Evolutionary conservation across 2,888 invertebrate genomes (phyloP).

Genomic region (Ennomos fuscantarius): DNA sequence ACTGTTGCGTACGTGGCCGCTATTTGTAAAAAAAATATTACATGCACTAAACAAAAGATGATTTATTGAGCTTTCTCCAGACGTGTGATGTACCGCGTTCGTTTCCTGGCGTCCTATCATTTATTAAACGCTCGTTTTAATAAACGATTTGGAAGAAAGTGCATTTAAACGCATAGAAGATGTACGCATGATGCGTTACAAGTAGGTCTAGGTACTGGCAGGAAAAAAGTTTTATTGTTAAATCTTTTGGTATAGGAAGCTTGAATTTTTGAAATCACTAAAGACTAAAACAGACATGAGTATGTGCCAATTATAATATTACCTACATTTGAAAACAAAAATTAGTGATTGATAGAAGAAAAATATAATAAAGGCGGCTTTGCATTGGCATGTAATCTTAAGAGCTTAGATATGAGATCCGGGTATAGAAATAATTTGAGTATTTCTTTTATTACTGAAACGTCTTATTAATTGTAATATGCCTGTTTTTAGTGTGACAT

Average conservation of each 20-base stretch:
- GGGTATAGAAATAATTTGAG: too few relatives aligned
- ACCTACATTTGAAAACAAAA: too few relatives aligned
- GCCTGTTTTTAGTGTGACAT: too few relatives aligned
- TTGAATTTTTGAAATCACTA: too few relatives aligned
- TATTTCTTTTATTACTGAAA: too few relatives aligned
- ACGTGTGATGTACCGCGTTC: conserved; percentile 63
- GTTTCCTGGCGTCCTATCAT: conserved; percentile 60
- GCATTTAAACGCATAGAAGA: conserved; percentile 59
- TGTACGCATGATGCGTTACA: conserved; percentile 40
- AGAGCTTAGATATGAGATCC: too few relatives aligned
- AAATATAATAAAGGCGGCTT: too few relatives aligned
- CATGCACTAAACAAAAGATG: conserved; percentile 70
- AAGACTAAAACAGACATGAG: too few relatives aligned
- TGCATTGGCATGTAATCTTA: neutral
- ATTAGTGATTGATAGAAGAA: too few relatives aligned
- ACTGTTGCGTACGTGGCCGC: conserved; percentile 6
- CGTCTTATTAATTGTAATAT: too few relatives aligned
- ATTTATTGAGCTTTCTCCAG: conserved; percentile 70
- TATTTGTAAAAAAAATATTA: conserved; percentile 43
- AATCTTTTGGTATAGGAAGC: too few relatives aligned
- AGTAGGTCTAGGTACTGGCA: conserved; percentile 19
- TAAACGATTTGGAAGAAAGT: conserved; percentile 65
- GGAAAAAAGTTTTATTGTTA: conserved; percentile 6
- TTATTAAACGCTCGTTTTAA: conserved; percentile 58
- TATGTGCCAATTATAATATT: too few relatives aligned